Base-by-base conservation (phyloP, 2,797 vertebrate genomes). In the Gymnoscopelus microlampas region DNA sequence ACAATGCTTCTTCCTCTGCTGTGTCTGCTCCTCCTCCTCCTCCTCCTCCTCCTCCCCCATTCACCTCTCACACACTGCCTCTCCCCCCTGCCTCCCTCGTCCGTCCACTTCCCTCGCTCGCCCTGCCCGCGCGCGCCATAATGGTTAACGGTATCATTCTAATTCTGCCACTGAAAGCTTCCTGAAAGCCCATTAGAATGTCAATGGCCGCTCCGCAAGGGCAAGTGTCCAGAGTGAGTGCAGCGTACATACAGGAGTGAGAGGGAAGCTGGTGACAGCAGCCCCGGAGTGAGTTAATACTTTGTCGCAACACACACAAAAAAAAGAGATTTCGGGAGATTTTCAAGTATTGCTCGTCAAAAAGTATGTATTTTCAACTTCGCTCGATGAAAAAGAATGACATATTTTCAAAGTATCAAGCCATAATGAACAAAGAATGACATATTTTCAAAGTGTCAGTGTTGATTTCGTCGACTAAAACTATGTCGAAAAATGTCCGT, bases 1-100 rank as follows among this genome's bases (percentile, higher is more conserved):
- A 92, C 89, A 89, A 90, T 90, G 76, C 84, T 15, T 81, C 80
- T 90, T 92, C 88, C 86, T 88, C 68, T 78, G 60, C 59, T 39
- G 39, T 8, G 39, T 44, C 39, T 44, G 39, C 39, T 44, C 9
- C 39, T 44, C 26, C 26, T 29, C 60, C 53, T 0, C 56, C 71
- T 60, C 84, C 87, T 71, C 60, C 53, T 0, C 56, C 71, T 60
- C 84, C 87, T 71, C 86, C 91, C 79, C 85, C 77, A 84, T 91
- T 91, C 85, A 87, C 78, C 76, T 73, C 78, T 81, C 76, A 74
- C 71, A 68, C 69, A 55, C 72, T 68, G 55, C 75, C 26, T 44
- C 39, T 10, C 39, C 39, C 10, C 71, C 67, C 51, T 29, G 6
- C 13, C 35, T 23, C n/a, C 49, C 50, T 14, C 12, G 73, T 3